Conservation (phyloP, 2,113 vertebrate species). For the human (Homo sapiens) region DNA sequence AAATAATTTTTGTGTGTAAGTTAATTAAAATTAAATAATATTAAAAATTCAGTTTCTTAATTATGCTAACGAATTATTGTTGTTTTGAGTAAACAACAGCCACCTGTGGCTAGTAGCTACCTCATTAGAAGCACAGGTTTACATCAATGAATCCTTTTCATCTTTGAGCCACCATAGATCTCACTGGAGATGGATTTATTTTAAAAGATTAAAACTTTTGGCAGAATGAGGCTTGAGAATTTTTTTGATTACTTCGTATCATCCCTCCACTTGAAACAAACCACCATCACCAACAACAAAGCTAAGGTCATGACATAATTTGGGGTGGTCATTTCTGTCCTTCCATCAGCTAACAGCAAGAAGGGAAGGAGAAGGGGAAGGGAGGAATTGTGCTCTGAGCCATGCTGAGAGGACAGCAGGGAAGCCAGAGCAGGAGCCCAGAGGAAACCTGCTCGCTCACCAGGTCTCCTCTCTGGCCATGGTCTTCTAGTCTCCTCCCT, state of each 20-base stretch:
- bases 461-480: accelerated
- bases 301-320: background rate
- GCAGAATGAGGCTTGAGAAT: background rate
- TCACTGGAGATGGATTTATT: background rate
- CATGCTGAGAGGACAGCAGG: background rate
- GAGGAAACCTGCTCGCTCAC: background rate
- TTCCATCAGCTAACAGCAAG: background rate
- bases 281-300: background rate
- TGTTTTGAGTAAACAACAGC: background rate
- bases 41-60: background rate
- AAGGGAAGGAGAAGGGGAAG: background rate
- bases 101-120: background rate
- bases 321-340: background rate
- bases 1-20: background rate
- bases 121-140: background rate
- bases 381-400: background rate
- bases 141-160: background rate
- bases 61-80: background rate
- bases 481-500: background rate
- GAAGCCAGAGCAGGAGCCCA: background rate
- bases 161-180: background rate
- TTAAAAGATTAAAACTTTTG: background rate
- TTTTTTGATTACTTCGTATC: background rate
- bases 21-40: background rate
- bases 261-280: background rate